Conservation (phyloP, 2,797 vertebrate genomes). For the Pagetopsis macropterus region DNA sequence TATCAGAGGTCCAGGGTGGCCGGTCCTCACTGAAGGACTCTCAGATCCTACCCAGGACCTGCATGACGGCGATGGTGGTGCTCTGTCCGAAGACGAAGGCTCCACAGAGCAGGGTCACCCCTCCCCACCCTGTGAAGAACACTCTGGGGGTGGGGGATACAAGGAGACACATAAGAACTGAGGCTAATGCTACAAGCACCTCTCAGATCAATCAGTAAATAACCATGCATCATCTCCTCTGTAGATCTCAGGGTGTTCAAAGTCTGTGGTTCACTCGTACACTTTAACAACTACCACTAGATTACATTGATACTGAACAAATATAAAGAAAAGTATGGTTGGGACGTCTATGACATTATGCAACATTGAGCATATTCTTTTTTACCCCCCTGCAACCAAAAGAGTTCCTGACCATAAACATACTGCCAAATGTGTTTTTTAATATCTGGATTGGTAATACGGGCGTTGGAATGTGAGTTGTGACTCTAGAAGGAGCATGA, state of each 20-base stretch:
- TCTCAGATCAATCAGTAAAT: background rate
- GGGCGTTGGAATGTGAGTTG: too few relatives aligned
- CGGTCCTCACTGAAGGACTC: background rate
- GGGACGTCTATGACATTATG: too few relatives aligned
- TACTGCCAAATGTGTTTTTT: too few relatives aligned
- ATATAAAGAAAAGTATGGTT: too few relatives aligned
- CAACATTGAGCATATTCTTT: too few relatives aligned
- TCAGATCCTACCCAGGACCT: slow-evolving; percentile 82
- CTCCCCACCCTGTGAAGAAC: slow-evolving; percentile 88
- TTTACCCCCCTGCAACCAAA: too few relatives aligned
- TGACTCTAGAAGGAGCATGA: too few relatives aligned
- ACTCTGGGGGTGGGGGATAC: slow-evolving; percentile 75
- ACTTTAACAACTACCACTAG: background rate
- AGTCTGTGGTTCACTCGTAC: too few relatives aligned
- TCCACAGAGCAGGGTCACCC: slow-evolving; percentile 87
- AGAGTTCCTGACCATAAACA: too few relatives aligned
- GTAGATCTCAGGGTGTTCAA: background rate
- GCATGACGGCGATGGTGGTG: slow-evolving; percentile 87
- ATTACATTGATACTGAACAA: background rate
- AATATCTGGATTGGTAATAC: too few relatives aligned
- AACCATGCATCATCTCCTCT: background rate
- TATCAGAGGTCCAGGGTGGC: background rate
- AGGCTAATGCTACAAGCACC: background rate
- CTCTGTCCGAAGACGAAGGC: slow-evolving; percentile 95
- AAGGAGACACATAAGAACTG: background rate